These are phyloP conservation scores for Limanda limanda DNA, from an alignment of 2,113 vertebrate genomes.

Conservation along the genomic window DNA sequence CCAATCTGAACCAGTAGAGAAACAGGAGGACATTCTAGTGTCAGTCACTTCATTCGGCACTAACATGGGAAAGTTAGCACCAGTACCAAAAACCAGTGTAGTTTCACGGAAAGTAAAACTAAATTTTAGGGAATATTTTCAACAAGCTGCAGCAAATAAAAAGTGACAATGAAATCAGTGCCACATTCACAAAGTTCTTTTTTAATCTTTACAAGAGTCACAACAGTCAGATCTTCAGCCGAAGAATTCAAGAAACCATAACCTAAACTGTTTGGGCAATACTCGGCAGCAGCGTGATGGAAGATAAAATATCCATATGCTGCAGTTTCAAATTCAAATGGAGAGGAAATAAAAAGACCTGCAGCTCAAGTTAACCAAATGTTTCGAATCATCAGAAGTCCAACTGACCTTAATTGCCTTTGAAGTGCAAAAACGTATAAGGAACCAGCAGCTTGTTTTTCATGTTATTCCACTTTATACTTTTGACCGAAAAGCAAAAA, in stretches of 20 bases:
- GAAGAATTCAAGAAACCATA: neutral
- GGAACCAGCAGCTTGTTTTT: neutral
- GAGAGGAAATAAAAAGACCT: neutral
- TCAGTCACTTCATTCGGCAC: slow-evolving; percentile 44
- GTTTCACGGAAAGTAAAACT: slow-evolving; percentile 3
- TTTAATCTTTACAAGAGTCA: neutral
- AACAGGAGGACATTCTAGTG: neutral
- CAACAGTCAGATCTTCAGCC: slow-evolving; percentile 9
- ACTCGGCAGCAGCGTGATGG: neutral
- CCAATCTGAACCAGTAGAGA: slow-evolving; percentile 5
- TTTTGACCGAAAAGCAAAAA: too few relatives aligned
- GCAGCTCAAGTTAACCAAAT: neutral
- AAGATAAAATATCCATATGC: neutral
- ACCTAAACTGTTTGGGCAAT: neutral
- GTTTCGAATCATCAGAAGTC: neutral
- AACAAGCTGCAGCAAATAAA: slow-evolving; percentile 2
- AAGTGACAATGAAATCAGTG: neutral
- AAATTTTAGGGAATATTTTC: slow-evolving; percentile 11
- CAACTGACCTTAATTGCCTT: neutral
- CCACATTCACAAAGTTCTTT: slow-evolving; percentile 24
- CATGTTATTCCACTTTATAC: too few relatives aligned
- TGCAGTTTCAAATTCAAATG: neutral
- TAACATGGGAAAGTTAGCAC: slow-evolving; percentile 53
- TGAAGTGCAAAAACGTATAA: neutral
- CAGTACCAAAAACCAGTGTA: slow-evolving; percentile 31